Evolutionary conservation across 2,888 invertebrate species (phyloP), one percentile per base, ranked within the genome.

Genomic region (Pocota personata): DNA sequence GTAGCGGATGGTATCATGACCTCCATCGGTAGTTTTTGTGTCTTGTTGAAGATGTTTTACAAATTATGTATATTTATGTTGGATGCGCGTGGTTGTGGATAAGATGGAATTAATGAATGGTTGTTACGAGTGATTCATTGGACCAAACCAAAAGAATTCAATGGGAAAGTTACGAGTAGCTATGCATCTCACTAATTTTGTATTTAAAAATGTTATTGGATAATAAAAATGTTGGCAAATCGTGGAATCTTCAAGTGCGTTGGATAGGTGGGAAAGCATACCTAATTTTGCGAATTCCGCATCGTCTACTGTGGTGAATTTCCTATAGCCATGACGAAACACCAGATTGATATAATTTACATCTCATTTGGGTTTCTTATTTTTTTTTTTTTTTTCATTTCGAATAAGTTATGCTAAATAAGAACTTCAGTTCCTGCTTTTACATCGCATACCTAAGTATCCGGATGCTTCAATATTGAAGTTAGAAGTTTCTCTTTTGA

Each of bases 1-100:
- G n/a, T n/a, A n/a, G n/a, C n/a, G 76, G 57, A 64, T 48, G 57
- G 40, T 82, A 82, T 82, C 77, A 66, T 78, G 67, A 67, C 72
- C 78, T 83, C 52, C 83, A 83, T 73, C 50, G 37, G n/a, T 14
- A 37, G 43, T 62, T 58, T 58, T 60, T 60, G 50, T 72, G 32
- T 24, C 2, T 24, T 24, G 2, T 66, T 72, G 16, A 46, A 83
- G 52, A 66, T 67, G 72, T 72, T 66, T 72, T 72, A 69, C 50
- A 82, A 73, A 60, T 64, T 24, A 24, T 24, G 24, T 24, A 24
- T 24, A 4, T 24, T 24, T 24, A 24, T 24, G 24, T 24, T 19
- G 14, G 37, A 40, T 78, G 60, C 66, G 43, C 58, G 80, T 46
- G 72, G 66, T 67, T 72, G 58, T 14, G 19, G 50, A 58, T 50